Conservation (phyloP, 2,113 vertebrate genomes). For the Nettapus auritus region DNA sequence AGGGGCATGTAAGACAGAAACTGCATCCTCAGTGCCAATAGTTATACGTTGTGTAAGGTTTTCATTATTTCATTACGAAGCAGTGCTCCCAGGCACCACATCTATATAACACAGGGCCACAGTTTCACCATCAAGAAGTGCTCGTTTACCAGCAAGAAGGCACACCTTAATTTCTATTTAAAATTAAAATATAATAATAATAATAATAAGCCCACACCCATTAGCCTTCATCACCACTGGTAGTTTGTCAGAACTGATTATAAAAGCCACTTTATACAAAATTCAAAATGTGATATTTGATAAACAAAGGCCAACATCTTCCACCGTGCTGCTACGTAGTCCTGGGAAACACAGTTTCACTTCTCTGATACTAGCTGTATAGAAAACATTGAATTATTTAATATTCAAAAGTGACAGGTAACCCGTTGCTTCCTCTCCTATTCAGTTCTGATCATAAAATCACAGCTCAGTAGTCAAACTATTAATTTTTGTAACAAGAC, state of each 20-base stretch:
- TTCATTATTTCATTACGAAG: neutral
- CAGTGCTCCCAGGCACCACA: neutral
- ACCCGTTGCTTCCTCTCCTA: neutral
- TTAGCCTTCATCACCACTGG: neutral
- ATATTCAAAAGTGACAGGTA: neutral
- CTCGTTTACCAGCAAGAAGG: accelerated
- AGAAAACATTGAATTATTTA: neutral
- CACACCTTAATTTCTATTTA: neutral
- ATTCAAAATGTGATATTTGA: neutral
- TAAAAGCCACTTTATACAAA: neutral
- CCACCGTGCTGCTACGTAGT: neutral
- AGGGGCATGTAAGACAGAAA: neutral
- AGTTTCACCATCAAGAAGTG: accelerated
- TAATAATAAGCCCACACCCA: neutral
- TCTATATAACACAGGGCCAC: neutral
- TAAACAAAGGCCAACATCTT: neutral
- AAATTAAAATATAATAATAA: neutral
- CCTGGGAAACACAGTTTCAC: neutral
- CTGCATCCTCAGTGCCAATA: neutral
- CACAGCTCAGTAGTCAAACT: neutral
- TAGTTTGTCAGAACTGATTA: neutral
- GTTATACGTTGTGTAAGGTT: neutral
- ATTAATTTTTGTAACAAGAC: neutral
- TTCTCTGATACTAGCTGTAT: neutral
- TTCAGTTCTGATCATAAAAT: neutral